Base-by-base conservation (phyloP, 2,888 invertebrate species). In the Mystacides longicornis region DNA sequence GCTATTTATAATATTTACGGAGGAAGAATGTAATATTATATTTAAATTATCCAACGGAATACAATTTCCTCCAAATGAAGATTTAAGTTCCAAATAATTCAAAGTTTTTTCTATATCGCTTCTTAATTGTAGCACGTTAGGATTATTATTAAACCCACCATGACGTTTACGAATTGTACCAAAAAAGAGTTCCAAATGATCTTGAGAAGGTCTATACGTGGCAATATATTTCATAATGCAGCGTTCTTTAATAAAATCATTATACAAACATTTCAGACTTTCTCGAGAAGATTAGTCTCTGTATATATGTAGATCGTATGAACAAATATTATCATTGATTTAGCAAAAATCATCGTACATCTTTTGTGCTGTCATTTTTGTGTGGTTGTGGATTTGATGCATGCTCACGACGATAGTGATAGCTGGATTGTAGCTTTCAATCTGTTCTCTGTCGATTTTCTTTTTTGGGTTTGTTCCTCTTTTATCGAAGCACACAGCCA, bases 131-230 rank as follows among this genome's bases (percentile, higher is more conserved):
- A 11, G 11, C 27, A 11, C 27, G 11, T 27, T 5, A 52, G 37
- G 50, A 50, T 55, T 56, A 1, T 50, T 16, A 43, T 42, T 16
- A n/a, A 9, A 47, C n/a, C 19, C 18, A 19, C 56, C 56, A 31
- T 59, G n/a, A n/a, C n/a, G 55, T 51, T 56, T 57, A 27, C 55
- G 45, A 7, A 60, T 53, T 18, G 18, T 22, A 9, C 27, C 33
- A 23, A 61, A 59, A 52, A 60, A 52, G 14, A 60, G 43, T 52
- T 56, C 58, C 4, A 58, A 16, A n/a, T 60, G 58, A 43, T 60
- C 61, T 22, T 61, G 61, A 19, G 58, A 59, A n/a, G 59, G 9
- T 48, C 54, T 54, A 37, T 61, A 59, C 2, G 57, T 56, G 7
- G 59, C 48, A 23, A 23, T 16, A 23, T 16, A 49, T n/a, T 22